phyloP scores from a whole-genome alignment of 2,888 invertebrate species.

The Polietes domitor region DNA sequence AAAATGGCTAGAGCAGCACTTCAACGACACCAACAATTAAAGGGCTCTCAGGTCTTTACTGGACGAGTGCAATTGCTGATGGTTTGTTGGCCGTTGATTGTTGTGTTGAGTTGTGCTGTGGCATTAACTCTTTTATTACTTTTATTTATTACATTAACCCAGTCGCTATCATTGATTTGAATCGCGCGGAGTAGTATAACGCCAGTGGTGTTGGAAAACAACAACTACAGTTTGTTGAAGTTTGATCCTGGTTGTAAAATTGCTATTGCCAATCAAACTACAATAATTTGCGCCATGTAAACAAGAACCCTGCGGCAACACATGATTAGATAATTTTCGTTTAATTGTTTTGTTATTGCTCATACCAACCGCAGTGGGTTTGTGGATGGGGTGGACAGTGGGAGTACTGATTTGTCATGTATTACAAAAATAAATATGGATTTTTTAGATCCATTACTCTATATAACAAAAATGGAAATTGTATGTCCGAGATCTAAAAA shows the following conservation, averaged over 20 bases:
- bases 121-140: conserved; percentile 3
- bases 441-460: too few species aligned
- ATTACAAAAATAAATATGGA: too few species aligned
- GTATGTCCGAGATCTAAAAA: too few species aligned
- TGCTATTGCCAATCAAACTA: neutral
- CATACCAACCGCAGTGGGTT: neutral
- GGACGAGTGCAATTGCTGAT: neutral
- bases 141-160: conserved; percentile 21
- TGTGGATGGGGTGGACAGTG: neutral
- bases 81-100: neutral
- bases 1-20: too few species aligned
- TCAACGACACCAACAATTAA: neutral
- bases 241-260: conserved; percentile 18
- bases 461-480: too few species aligned
- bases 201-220: neutral
- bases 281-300: neutral
- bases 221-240: neutral
- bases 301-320: neutral
- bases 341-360: neutral
- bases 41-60: neutral
- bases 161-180: conserved; percentile 18
- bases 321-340: conserved; percentile 24
- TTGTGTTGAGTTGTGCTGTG: neutral
- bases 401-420: neutral
- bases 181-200: neutral